Evolutionary conservation across 2,888 invertebrate genomes (phyloP), one percentile per base, ranked within the genome.

Genomic region (Spilosoma lubricipeda): DNA sequence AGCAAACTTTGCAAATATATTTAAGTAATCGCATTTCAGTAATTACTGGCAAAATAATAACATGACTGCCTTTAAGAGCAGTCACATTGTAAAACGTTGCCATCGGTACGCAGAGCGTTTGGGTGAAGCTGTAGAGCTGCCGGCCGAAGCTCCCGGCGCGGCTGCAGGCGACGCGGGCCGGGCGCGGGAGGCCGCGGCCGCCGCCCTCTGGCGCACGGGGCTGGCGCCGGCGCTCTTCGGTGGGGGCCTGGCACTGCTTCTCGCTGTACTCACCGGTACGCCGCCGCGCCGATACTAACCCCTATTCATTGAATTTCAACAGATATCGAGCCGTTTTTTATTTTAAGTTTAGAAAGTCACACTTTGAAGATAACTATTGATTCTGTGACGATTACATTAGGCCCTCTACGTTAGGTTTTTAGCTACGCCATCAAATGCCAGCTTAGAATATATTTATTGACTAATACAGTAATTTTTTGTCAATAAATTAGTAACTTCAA

Each of bases 81-180:
- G 52, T 52, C 1, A 56, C 9, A 56, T 56, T 56, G 52, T 56
- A n/a, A 56, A 56, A n/a, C 20, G n/a, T 56, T 11, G 9, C 5
- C 18, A 8, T 27, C 9, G 42, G 42, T 56, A 23, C 3, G 30
- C 82, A 92, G 94, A 93, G 77, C 87, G 88, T 0, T 77, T 94
- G 20, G 94, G 93, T 0, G 92, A 92, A 64, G 89, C 93, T 1
- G 82, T 84, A 23, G 89, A 91, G 76, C 77, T 93, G 72, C 71
- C 87, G 33, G 74, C 80, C 70, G 79, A 86, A 76, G 76, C 82
- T 64, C 78, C 78, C 8, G 74, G 82, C 66, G 81, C 68, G 63
- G 79, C 73, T 4, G 71, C 81, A 27, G 87, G 77, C 71, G 84
- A 70, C 76, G 84, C 39, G 74, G 82, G 74, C 42, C 77, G 78